Percentiles rank a stretch among this genome's conserved stretches.
Evolutionary conservation across 2,888 invertebrate genomes (phyloP).

Genomic region (Drosophila villosipedis): DNA sequence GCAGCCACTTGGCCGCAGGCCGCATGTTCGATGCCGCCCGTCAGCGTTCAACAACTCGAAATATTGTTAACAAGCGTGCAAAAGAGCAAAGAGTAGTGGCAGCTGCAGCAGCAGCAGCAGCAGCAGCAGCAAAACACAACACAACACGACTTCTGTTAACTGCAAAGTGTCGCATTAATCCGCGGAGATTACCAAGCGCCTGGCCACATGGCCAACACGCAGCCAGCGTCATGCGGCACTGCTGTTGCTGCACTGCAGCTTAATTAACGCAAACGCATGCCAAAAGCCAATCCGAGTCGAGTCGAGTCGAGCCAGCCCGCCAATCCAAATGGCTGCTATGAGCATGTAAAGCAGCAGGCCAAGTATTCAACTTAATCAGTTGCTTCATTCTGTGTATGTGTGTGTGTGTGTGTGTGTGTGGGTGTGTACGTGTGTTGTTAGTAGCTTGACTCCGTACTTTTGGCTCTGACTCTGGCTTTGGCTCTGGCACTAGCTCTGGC

Average conservation of each 20-base stretch:
- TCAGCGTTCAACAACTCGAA: conserved; percentile 62
- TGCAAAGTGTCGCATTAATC: conserved; percentile 76
- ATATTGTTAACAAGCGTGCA: conserved; percentile 76
- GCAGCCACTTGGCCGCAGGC: conserved; percentile 64
- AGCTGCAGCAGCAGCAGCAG: conserved; percentile 13
- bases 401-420: neutral
- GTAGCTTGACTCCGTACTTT: conserved; percentile 22
- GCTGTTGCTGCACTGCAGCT: conserved; percentile 56
- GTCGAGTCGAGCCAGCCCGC: conserved; percentile 17
- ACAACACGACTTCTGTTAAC: conserved; percentile 70
- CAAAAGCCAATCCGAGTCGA: conserved; percentile 59
- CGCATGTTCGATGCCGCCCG: conserved; percentile 59
- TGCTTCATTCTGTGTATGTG: conserved; percentile 37
- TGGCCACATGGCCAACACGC: conserved; percentile 59
- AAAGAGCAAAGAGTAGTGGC: conserved; percentile 58
- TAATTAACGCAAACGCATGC: conserved; percentile 76
- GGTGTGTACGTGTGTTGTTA: conserved; percentile 1
- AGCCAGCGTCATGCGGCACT: conserved; percentile 35
- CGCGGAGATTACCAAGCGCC: conserved; percentile 73
- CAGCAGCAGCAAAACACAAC: conserved; percentile 6
- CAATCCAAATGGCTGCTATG: conserved; percentile 31
- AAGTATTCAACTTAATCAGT: conserved; percentile 76
- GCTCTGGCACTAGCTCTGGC: conserved; percentile 22
- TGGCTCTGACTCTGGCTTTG: conserved; percentile 11
- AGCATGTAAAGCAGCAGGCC: conserved; percentile 53